Evolutionary conservation across 2,113 vertebrate genomes (phyloP).

Genomic region (Macrotis lagotis): DNA sequence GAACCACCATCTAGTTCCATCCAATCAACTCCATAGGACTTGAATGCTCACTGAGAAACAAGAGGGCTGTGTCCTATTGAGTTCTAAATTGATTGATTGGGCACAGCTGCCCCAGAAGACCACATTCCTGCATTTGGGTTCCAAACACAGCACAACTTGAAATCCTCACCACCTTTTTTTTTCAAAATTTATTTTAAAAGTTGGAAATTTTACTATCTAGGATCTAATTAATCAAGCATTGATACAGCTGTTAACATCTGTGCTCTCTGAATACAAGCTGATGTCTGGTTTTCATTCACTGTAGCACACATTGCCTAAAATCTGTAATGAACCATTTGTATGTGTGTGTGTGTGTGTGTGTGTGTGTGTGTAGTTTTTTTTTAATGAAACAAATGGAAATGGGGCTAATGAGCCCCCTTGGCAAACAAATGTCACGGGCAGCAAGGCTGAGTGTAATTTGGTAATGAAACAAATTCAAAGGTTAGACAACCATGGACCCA

Average conservation of each 20-base stretch:
- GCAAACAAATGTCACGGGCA: slow-evolving; percentile 9
- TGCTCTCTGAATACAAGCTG: background rate
- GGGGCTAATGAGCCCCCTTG: background rate
- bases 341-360: too few relatives aligned
- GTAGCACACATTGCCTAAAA: slow-evolving; percentile 7
- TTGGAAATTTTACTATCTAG: background rate
- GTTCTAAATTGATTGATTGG: slow-evolving; percentile 26
- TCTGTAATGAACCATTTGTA: slow-evolving; percentile 16
- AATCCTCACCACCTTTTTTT: background rate
- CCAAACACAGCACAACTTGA: background rate
- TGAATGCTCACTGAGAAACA: background rate
- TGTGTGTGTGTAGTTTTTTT: background rate
- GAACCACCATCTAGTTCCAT: background rate
- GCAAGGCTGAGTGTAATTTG: slow-evolving; percentile 1
- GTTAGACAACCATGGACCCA: background rate
- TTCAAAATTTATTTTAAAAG: slow-evolving; percentile 18
- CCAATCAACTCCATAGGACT: slow-evolving; percentile 10
- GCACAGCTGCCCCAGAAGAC: background rate
- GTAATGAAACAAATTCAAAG: slow-evolving; percentile 32
- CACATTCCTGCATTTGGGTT: slow-evolving; percentile 3
- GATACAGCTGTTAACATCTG: background rate
- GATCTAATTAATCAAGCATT: background rate
- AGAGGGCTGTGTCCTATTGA: background rate
- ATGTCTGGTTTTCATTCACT: background rate
- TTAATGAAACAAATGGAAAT: slow-evolving; percentile 33